Base-by-base conservation (phyloP, 2,888 invertebrate genomes). In the Chrysolina americana region DNA sequence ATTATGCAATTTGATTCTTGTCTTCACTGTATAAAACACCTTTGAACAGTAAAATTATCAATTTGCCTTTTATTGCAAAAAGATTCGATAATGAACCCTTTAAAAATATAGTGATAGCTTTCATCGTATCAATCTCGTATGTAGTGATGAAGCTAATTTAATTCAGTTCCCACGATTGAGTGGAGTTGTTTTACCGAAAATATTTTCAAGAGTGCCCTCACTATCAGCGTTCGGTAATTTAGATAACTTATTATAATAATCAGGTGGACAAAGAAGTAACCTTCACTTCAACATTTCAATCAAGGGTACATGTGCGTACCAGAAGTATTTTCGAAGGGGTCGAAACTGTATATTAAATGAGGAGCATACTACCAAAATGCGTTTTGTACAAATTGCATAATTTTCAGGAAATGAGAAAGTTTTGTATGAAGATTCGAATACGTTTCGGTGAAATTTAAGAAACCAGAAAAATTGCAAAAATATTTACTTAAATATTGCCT, bases 221-320 rank as follows among this genome's bases (percentile, higher is more conserved):
- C 50, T 50, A 50, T 50, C 50, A 50, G 19, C 50, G 50, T n/a
- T 19, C 19, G 19, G 50, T 50, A 50, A 50, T 50, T 50, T 17
- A 50, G 50, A 50, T 50, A 50, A 50, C 17, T 50, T 50, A 50
- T 50, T 50, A 50, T 50, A 50, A 50, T 19, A 50, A n/a, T 50
- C 50, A 19, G 50, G 50, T 50, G 50, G 50, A 50, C 50, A 50
- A 50, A 50, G 50, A n/a, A 50, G 19, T 50, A 19, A 71, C 71
- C 62, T 71, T 41, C 62, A 71, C 36, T 64, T n/a, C 68, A 74
- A 74, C 74, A 70, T 74, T 74, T 74, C 74, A 74, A 74, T 74
- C 74, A 74, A 68, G 15, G 50, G 2, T 15, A n/a, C 50, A 50
- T 50, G 19, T 3, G 50, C 50, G 50, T 50, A 50, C 8, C 50